Conservation (phyloP, 64 coral and sea anemone species). For the Montipora sp. region DNA sequence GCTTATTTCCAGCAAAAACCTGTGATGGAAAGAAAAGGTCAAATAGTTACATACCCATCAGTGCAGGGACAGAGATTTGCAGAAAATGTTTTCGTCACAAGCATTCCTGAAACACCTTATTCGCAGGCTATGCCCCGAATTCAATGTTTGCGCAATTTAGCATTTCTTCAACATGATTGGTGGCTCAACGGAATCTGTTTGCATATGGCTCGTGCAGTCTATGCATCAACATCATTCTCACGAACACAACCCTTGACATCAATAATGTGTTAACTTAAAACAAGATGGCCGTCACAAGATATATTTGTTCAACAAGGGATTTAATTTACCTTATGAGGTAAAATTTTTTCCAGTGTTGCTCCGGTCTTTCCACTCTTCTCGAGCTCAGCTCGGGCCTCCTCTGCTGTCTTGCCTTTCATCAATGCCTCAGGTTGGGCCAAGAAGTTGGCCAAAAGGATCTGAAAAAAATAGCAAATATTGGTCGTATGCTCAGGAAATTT, state of each 20-base stretch:
- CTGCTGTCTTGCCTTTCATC: constrained; percentile 96
- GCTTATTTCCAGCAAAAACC: constrained; percentile 93
- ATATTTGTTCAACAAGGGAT: neutral
- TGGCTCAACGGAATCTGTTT: too few species aligned
- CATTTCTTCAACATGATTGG: too few species aligned
- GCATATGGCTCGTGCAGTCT: too few species aligned
- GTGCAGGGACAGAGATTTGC: too few species aligned
- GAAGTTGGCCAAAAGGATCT: constrained; percentile 98
- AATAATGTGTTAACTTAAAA: too few species aligned
- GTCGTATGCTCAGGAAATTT: neutral
- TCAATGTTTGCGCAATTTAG: too few species aligned
- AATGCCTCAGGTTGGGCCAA: constrained; percentile 96
- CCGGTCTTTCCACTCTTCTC: constrained; percentile 63
- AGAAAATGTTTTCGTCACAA: too few species aligned
- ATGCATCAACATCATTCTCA: too few species aligned
- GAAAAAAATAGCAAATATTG: neutral
- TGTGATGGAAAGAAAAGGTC: constrained; percentile 12
- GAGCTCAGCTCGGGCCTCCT: constrained; percentile 80
- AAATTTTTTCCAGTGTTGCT: constrained; percentile 66
- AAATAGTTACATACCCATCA: neutral
- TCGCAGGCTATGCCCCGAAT: too few species aligned
- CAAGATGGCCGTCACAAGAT: neutral
- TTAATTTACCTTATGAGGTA: constrained; percentile 81
- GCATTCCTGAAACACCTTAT: too few species aligned
- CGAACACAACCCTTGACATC: too few species aligned